Evolutionary conservation across 2,113 vertebrate genomes (phyloP).

Genomic region (Syrmaticus mikado): DNA sequence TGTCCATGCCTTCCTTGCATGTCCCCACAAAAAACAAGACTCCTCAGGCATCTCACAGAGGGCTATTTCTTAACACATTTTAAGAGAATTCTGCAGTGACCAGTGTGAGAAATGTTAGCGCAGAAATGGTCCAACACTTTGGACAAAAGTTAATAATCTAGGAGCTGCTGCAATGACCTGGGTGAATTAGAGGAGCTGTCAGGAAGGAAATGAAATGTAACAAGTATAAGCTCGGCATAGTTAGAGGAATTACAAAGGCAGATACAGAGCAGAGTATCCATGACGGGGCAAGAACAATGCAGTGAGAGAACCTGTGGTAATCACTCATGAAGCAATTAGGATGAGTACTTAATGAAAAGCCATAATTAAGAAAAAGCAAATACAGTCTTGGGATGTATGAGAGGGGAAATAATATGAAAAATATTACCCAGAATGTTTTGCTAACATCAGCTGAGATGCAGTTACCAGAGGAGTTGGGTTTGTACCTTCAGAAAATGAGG

Average conservation of each 20-base stretch:
- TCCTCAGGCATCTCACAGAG: background rate
- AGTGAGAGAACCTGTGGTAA: conserved; percentile 21
- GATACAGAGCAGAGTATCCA: background rate
- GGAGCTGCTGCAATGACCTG: background rate
- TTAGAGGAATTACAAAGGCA: conserved; percentile 10
- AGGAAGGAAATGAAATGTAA: conserved; percentile 18
- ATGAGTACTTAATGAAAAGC: conserved; percentile 51
- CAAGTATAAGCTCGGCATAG: background rate
- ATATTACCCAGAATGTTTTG: background rate
- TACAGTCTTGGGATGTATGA: background rate
- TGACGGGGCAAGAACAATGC: background rate
- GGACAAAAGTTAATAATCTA: background rate
- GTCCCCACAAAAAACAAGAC: background rate
- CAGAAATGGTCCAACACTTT: background rate
- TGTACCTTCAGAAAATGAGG: background rate
- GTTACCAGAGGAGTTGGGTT: background rate
- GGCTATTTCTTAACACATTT: background rate
- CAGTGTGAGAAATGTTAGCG: background rate
- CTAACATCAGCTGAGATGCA: background rate
- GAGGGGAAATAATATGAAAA: background rate
- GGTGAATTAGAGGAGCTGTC: conserved; percentile 24
- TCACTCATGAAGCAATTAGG: conserved; percentile 52
- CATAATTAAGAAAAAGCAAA: conserved; percentile 49
- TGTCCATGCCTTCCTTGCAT: background rate
- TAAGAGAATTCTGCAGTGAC: background rate